Percentiles rank a stretch among this genome's conserved stretches.
phyloP scores from a whole-genome alignment of 53 echinoderm and acorn worm genomes.

The Hippasteria phrygiana region DNA sequence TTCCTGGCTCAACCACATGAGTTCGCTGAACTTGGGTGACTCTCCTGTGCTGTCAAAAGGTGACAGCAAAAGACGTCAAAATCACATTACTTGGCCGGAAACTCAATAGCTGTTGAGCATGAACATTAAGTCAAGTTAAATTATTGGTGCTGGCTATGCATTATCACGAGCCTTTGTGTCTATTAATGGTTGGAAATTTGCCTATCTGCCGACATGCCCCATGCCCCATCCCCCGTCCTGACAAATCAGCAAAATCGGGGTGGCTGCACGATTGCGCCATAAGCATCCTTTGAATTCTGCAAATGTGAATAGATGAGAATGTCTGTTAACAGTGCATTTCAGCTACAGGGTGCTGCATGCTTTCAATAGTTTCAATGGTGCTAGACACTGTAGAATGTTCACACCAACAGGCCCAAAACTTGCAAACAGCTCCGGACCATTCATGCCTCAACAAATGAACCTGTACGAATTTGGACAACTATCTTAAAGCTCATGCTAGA shows the following conservation, averaged over 20 bases:
- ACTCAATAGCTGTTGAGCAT: conserved; percentile 44
- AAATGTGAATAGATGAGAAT: neutral
- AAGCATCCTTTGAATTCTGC: neutral
- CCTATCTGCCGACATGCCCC: neutral
- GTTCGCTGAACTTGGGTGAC: conserved; percentile 54
- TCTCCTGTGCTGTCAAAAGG: conserved; percentile 16
- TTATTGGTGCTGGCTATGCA: conserved; percentile 19
- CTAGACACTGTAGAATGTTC: no score
- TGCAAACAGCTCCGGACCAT: no score
- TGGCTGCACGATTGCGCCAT: neutral
- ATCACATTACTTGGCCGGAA: conserved; percentile 54
- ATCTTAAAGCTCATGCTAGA: no score
- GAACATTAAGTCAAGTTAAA: conserved; percentile 11
- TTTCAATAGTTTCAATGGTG: no score
- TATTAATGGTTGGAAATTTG: conserved; percentile 40
- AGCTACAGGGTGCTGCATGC: no score
- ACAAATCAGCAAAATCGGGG: neutral
- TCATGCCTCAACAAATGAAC: no score
- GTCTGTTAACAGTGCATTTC: neutral
- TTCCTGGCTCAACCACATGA: neutral
- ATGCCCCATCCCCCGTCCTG: neutral
- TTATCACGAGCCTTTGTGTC: conserved; percentile 34
- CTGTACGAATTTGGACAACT: no score
- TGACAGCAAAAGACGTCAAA: conserved; percentile 33
- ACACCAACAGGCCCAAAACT: no score